phyloP scores from a whole-genome alignment of 92 coral and sea anemone genomes.

The Palythoa grandis region DNA sequence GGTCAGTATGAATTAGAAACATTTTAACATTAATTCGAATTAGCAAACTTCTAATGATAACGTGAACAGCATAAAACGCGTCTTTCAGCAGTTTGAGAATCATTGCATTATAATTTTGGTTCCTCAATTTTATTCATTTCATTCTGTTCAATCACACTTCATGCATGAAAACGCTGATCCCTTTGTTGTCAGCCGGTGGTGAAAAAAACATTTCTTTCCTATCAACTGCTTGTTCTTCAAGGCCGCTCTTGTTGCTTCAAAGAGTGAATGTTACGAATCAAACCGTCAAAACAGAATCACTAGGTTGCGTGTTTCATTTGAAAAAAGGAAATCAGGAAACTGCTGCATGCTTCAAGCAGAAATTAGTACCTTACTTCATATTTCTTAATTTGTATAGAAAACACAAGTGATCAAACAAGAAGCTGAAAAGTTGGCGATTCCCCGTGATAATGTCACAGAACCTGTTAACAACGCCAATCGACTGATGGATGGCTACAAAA shows the following conservation, averaged over 20 bases:
- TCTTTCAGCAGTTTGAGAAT: not conserved
- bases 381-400: constrained; percentile 34
- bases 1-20: not conserved
- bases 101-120: not conserved
- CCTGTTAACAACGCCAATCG: constrained; percentile 40
- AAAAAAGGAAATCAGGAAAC: not conserved
- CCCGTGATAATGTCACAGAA: constrained; percentile 65
- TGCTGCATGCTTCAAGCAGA: not conserved
- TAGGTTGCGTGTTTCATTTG: not conserved
- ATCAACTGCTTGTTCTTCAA: not conserved
- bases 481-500: not conserved
- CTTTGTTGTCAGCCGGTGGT: not conserved
- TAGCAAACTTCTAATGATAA: not conserved
- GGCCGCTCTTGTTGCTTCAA: not conserved
- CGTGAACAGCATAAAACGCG: not conserved
- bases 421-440: constrained; percentile 35
- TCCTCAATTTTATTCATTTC: not conserved
- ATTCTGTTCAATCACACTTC: not conserved
- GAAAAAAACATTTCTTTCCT: not conserved
- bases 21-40: not conserved
- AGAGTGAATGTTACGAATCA: not conserved
- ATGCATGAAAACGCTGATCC: not conserved
- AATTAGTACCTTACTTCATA: not conserved
- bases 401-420: constrained; percentile 43
- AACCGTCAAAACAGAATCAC: not conserved